Conservation (phyloP, 2,888 invertebrate species). For the Pandemis corylana region DNA sequence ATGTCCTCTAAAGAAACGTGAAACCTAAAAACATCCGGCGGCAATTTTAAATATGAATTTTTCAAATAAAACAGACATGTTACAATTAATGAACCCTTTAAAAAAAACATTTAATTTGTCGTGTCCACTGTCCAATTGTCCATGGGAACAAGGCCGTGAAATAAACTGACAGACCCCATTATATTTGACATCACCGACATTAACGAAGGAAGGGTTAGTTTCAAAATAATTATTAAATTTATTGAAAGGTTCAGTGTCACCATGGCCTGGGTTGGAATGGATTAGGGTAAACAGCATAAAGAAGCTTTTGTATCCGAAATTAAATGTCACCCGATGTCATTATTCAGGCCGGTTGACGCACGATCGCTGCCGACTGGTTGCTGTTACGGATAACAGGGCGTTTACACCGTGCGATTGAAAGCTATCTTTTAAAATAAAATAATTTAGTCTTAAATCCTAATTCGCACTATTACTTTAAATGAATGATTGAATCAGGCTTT, state of each 20-base stretch:
- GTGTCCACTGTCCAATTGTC: background rate
- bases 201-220: conserved; percentile 26
- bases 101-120: background rate
- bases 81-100: background rate
- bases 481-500: too few species aligned
- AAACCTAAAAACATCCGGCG: background rate
- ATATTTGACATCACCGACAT: background rate
- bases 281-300: conserved; percentile 83
- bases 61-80: background rate
- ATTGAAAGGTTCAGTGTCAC: conserved; percentile 53
- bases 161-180: conserved; percentile 1
- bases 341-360: conserved; percentile 77
- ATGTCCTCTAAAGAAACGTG: background rate
- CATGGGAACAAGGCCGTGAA: background rate
- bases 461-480: too few species aligned
- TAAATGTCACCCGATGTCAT: conserved; percentile 82
- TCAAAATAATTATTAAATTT: conserved; percentile 35
- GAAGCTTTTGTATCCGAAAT: conserved; percentile 83
- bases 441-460: background rate
- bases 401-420: conserved; percentile 55
- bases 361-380: conserved; percentile 66
- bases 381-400: conserved; percentile 51
- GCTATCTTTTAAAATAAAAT: background rate
- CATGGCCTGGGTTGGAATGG: conserved; percentile 46
- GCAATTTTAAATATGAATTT: background rate